A percentile compares a stretch with the other conserved stretches of the same genome.
phyloP scores from a whole-genome alignment of 2,797 vertebrate species.

The Platyrinchus mystaceus region DNA sequence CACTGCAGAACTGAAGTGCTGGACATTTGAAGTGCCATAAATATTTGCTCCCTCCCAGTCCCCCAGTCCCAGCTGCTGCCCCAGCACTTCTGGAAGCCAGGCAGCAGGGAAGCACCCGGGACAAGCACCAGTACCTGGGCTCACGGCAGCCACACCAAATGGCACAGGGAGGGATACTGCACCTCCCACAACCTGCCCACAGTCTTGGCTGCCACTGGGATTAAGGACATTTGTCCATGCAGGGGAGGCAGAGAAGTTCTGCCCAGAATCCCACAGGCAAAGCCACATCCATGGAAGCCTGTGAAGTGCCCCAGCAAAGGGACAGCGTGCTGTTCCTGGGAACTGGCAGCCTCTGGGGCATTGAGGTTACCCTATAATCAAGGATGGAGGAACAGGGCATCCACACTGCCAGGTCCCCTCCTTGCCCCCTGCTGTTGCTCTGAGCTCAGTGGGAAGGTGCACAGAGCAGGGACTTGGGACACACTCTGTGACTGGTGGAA shows the following conservation, averaged over 20 bases:
- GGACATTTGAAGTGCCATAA: background rate
- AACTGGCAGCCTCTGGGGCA: background rate
- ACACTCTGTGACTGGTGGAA: background rate
- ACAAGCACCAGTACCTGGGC: background rate
- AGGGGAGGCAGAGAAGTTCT: background rate
- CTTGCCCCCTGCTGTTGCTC: background rate
- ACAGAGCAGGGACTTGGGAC: background rate
- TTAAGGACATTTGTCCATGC: too few species aligned
- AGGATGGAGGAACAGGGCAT: background rate
- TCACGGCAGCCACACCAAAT: background rate
- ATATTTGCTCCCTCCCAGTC: fast-evolving
- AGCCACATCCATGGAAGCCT: background rate
- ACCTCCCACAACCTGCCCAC: background rate
- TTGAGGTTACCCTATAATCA: fast-evolving
- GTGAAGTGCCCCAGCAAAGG: background rate
- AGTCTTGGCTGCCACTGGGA: background rate
- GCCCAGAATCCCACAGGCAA: background rate
- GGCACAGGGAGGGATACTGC: background rate
- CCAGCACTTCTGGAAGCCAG: background rate
- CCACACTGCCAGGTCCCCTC: background rate
- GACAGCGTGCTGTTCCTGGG: fast-evolving
- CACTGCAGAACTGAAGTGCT: background rate
- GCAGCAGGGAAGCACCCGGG: background rate
- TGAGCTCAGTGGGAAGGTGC: background rate
- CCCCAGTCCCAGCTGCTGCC: background rate